These are phyloP conservation scores for Thymelicus acteon DNA, from an alignment of 2,888 invertebrate species.

Conservation along the genomic window DNA sequence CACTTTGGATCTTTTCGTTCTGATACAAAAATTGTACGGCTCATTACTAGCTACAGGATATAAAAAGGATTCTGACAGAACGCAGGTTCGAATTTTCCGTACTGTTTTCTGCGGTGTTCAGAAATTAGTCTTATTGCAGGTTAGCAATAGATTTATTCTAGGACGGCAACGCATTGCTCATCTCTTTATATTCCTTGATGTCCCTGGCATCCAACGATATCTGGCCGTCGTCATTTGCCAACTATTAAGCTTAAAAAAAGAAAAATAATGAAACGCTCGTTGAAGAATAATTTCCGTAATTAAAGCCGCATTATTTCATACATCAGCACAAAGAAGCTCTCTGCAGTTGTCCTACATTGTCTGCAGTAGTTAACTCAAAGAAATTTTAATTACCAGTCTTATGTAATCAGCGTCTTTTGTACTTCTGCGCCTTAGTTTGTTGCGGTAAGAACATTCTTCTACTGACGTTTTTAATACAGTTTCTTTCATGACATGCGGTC, in stretches of 20 bases:
- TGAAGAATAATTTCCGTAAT: constrained; percentile 10
- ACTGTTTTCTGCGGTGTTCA: too few relatives aligned
- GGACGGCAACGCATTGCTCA: background rate
- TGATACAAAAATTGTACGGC: too few relatives aligned
- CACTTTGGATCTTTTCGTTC: too few relatives aligned
- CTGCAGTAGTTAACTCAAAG: constrained; percentile 29
- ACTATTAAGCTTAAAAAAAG: background rate
- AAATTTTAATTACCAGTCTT: constrained; percentile 32
- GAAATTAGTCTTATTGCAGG: too few relatives aligned
- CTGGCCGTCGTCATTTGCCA: background rate
- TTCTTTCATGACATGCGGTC: background rate
- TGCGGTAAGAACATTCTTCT: background rate
- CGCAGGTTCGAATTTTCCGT: too few relatives aligned
- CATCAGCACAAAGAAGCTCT: constrained; percentile 21
- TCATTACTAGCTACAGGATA: too few relatives aligned
- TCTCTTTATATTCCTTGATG: background rate
- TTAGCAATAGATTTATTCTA: too few relatives aligned
- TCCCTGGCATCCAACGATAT: background rate
- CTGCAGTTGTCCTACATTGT: constrained; percentile 26
- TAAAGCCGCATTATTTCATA: constrained; percentile 17
- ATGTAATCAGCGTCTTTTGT: constrained; percentile 28
- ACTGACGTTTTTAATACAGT: background rate
- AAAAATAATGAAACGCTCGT: background rate
- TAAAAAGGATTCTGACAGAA: too few relatives aligned
- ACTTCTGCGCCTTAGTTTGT: constrained; percentile 17